These are phyloP conservation scores for Conus ventricosus DNA, from an alignment of 1,140 invertebrate genomes.

Conservation along the genomic window DNA sequence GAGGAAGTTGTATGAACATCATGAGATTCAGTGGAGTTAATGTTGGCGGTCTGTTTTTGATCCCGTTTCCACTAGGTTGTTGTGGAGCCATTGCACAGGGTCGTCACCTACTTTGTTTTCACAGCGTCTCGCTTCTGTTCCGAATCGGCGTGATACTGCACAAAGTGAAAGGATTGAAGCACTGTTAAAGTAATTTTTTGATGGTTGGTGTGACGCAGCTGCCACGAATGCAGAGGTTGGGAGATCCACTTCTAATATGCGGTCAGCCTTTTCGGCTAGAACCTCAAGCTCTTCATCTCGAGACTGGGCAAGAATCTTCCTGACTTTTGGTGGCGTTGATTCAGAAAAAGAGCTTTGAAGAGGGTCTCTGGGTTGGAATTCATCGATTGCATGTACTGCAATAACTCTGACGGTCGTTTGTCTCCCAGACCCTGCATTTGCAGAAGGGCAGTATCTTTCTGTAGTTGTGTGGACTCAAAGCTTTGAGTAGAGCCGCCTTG, in stretches of 20 bases:
- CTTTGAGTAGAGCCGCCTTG: too few species aligned
- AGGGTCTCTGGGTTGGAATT: neutral
- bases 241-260: conserved; percentile 1
- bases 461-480: neutral
- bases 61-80: too few species aligned
- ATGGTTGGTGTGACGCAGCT: neutral
- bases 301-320: neutral
- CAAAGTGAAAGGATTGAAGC: neutral
- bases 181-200: neutral
- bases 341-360: neutral
- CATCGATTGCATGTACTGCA: conserved; percentile 7
- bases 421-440: neutral
- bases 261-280: neutral
- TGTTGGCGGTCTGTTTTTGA: neutral
- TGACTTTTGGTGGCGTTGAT: neutral
- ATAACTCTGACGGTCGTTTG: neutral
- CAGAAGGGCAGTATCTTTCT: neutral
- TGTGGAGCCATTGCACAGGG: neutral
- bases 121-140: neutral
- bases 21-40: neutral
- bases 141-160: neutral
- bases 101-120: neutral
- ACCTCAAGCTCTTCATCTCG: neutral
- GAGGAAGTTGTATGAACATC: neutral
- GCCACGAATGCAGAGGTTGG: neutral